Evolutionary conservation across 1,140 invertebrate species (phyloP).

Genomic region (Philaenus spumarius): DNA sequence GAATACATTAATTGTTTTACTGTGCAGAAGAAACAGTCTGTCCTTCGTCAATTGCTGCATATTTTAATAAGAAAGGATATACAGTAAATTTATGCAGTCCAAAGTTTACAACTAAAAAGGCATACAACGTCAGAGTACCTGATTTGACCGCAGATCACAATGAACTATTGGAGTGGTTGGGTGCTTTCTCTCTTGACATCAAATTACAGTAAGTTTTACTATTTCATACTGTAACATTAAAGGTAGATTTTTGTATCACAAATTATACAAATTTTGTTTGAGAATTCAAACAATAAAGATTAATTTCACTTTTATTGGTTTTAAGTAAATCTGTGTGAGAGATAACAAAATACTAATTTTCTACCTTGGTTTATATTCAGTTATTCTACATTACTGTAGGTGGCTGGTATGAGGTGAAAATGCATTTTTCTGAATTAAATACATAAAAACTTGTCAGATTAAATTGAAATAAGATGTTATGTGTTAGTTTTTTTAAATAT

Average conservation of each 20-base stretch:
- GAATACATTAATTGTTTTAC: slow-evolving; percentile 14
- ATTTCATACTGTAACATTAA: slow-evolving; percentile 5
- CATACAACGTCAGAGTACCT: slow-evolving; percentile 40
- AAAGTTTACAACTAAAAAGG: slow-evolving; percentile 31
- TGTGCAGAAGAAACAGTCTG: slow-evolving; percentile 44
- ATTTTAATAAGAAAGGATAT: slow-evolving; percentile 44
- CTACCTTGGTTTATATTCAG: no score
- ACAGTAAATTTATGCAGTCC: slow-evolving; percentile 41
- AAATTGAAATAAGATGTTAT: no score
- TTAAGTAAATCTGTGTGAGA: no score
- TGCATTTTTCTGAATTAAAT: no score
- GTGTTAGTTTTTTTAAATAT: no score
- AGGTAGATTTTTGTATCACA: slow-evolving; percentile 13
- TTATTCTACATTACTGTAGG: no score
- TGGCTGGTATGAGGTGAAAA: no score
- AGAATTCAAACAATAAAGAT: no score
- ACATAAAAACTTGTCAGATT: no score
- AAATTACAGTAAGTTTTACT: slow-evolving; percentile 37
- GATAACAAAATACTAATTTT: no score
- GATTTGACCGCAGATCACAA: slow-evolving; percentile 26
- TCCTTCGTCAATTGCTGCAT: slow-evolving; percentile 52
- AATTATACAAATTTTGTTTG: no score
- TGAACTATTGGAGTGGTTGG: slow-evolving; percentile 49
- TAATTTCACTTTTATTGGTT: no score
- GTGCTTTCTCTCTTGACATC: slow-evolving; percentile 42